Base-by-base conservation (phyloP, 2,113 vertebrate species). In the Anser brachyrhynchus region DNA sequence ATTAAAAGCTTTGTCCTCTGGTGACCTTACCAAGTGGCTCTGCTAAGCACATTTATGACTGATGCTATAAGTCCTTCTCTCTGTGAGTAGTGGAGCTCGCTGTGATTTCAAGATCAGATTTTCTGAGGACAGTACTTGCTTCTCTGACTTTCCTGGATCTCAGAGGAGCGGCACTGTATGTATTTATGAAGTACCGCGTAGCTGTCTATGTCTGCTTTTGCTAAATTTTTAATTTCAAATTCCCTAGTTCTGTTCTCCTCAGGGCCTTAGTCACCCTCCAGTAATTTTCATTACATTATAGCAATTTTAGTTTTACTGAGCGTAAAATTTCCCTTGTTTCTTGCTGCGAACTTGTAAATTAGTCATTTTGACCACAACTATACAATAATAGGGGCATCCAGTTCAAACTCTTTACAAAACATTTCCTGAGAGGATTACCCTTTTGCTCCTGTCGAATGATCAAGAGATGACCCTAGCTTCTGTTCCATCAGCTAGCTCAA, bases 161-260 rank as follows among this genome's bases (percentile, higher is more conserved):
- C 84, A 19, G 66, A 0, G 3, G 92, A 91, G 1, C 0, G 54
- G 39, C n/a, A 26, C 26, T 62, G 29, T 78, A 44, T 0, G 1
- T 64, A 23, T 11, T 73, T 89, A 84, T 54, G 73, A 89, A 93
- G 86, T 64, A 54, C 55, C 67, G 41, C 92, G 31, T 59, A 87
- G 59, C 51, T 89, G 70, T 87, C 89, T 96, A 52, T 82, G 95
- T 94, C 62, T 93, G 49, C 91, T 96, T 77, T 59, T 92, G 76
- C 69, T 96, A 87, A 91, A 89, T 96, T 94, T 95, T 97, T 96
- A 71, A 97, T 93, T 92, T 94, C 59, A 76, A 25, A 54, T 92
- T 96, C 74, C 46, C 44, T 79, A 59, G 64, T 54, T 54, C 70
- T 43, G 9, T 71, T 96, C 35, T 93, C 82, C 74, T 81, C 23